Evolutionary conservation across 2,888 invertebrate genomes (phyloP), one percentile per base, ranked within the genome.

Genomic region (Empis stercorea): DNA sequence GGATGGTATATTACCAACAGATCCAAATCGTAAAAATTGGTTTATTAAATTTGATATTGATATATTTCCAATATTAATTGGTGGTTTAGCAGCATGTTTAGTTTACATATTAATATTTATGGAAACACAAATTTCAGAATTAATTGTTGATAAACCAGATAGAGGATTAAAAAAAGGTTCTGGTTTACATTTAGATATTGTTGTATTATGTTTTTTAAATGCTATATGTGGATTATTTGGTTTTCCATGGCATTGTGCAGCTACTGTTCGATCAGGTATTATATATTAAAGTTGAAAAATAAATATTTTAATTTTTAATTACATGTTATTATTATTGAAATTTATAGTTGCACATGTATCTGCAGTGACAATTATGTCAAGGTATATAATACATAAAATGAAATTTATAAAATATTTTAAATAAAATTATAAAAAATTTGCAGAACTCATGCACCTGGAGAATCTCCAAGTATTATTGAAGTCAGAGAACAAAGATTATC

Each of bases 81-180:
- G 88, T 58, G 75, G 76, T 23, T 73, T 91, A 46, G 93, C 93
- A 1, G 93, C 92, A 0, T 73, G 91, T 55, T 79, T 95, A 56
- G 84, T 93, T 52, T 94, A 92, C 70, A 91, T 94, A 62, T 78
- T 95, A 50, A 76, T 93, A 43, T 94, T 93, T 71, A 87, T 94
- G 83, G 94, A 95, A 70, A 88, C 88, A 0, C 89, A 93, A 63
- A 93, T 95, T 59, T 87, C 91, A 51, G 88, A 92, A 88, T 72
- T 94, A 60, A 89, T 95, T 57, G 80, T 94, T 53, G 84, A 84
- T 68, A 91, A 93, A 64, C 88, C 89, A 53, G 91, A 92, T 62
- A 76, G 91, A 4, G 84, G 83, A 57, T 71, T 93, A 58, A 79
- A 82, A 61, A 95, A 94, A 63, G 93, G 94, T 23, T 83, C 86